Evolutionary conservation across 2,888 invertebrate genomes (phyloP), one percentile per base, ranked within the genome.

Genomic region (Leptinotarsa haldemani): DNA sequence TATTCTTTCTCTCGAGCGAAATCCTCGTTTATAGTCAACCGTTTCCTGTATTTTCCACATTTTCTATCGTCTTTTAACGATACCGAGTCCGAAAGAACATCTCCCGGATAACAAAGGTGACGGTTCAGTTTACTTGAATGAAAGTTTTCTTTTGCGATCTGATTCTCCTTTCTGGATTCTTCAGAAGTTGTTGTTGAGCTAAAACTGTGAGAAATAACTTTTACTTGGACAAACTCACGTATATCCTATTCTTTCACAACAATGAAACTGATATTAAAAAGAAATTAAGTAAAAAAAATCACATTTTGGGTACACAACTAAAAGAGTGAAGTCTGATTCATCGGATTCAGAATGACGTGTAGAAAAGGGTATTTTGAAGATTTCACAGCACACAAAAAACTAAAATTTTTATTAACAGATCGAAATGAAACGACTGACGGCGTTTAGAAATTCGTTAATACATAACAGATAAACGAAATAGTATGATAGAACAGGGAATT

Each of bases 21-120:
- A 72, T 76, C 76, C 66, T 65, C 71, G 70, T 75, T 77, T 72
- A 78, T 65, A 70, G 73, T 73, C 70, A 66, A 56, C 70, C 71
- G 71, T 79, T 74, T 78, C 70, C 69, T 70, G 73, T 70, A 74
- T 61, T 76, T 74, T 72, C 61, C 71, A 67, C 75, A 73, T 70
- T 74, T 75, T 70, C 69, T 72, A n/a, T 70, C 74, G 65, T 70
- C 67, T 65, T 67, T 69, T 52, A 77, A 70, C 63, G 72, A 61
- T 69, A 52, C 71, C 4, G 58, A 56, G 69, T 68, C 67, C 61
- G 46, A 30, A n/a, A 40, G 61, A 61, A 40, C 61, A 61, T 61
- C 61, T 48, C 13, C 58, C 53, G 69, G 69, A 70, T 50, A 69
- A 58, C 66, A 58, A 65, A 68, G 66, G 69, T 58, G 63, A 58